These are phyloP conservation scores for Drosophila ficusphila DNA, from an alignment of 1,140 invertebrate genomes.

Conservation along the genomic window DNA sequence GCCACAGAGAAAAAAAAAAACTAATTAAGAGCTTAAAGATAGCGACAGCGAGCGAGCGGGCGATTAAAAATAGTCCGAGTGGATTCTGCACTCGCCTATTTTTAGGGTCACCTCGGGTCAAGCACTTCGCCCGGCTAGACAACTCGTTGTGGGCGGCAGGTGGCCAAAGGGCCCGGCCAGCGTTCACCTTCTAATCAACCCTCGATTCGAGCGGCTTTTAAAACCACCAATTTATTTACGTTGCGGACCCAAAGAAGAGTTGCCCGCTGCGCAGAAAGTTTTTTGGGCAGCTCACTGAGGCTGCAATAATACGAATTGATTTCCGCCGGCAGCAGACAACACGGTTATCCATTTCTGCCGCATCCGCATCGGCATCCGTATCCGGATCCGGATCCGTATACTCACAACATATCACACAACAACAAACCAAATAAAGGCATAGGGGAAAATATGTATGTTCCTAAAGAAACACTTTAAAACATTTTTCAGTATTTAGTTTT, in stretches of 20 bases:
- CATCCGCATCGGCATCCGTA: conserved; percentile 28
- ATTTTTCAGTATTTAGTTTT: too few relatives aligned
- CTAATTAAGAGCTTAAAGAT: conserved; percentile 55
- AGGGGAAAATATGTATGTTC: not conserved
- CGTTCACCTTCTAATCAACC: conserved; percentile 45
- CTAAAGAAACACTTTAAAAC: not conserved
- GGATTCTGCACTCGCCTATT: conserved; percentile 40
- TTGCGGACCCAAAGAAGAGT: conserved; percentile 41
- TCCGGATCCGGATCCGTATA: too few relatives aligned
- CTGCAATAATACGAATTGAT: conserved; percentile 78
- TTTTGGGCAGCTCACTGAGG: conserved; percentile 68
- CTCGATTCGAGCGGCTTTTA: conserved; percentile 39
- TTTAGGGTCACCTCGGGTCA: conserved; percentile 54
- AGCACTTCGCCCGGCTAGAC: conserved; percentile 54
- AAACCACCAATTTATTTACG: conserved; percentile 72
- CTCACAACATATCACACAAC: conserved; percentile 1
- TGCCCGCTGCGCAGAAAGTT: conserved; percentile 35
- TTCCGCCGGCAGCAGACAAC: conserved; percentile 48
- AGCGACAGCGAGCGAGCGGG: conserved; percentile 26
- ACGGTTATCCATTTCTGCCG: conserved; percentile 7
- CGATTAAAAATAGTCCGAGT: conserved; percentile 54
- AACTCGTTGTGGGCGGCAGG: not conserved
- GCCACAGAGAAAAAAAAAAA: conserved; percentile 22
- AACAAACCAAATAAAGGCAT: not conserved
- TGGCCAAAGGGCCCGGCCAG: not conserved